These are phyloP conservation scores for Chlamydotis undulata DNA, from an alignment of 2,113 vertebrate species.

Conservation along the genomic window DNA sequence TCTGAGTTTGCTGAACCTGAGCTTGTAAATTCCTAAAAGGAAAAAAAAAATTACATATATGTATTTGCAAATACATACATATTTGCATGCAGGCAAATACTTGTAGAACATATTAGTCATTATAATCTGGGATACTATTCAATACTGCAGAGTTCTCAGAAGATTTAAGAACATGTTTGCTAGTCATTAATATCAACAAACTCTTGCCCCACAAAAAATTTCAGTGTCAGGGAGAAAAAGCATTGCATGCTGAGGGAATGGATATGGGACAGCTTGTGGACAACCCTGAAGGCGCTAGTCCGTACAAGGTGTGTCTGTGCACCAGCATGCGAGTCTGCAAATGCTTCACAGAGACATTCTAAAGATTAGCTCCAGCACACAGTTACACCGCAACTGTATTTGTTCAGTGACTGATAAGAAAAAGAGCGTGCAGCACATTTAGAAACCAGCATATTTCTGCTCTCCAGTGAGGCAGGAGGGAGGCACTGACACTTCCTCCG, in stretches of 20 bases:
- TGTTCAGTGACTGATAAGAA: neutral
- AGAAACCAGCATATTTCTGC: neutral
- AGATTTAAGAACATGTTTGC: neutral
- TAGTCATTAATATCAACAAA: neutral
- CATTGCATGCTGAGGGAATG: neutral
- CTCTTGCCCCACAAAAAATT: neutral
- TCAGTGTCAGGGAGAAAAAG: neutral
- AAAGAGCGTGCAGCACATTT: neutral
- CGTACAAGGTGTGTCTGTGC: neutral
- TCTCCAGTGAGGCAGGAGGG: neutral
- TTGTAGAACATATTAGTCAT: neutral
- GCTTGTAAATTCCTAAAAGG: slow-evolving; percentile 92
- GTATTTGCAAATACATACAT: neutral
- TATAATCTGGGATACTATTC: neutral
- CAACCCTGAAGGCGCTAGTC: neutral
- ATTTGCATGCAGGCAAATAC: neutral
- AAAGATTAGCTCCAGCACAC: neutral
- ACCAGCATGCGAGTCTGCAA: neutral
- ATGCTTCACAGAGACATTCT: neutral
- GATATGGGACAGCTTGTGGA: neutral
- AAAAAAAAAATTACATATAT: neutral
- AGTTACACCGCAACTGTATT: too few species aligned
- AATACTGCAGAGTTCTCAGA: neutral
- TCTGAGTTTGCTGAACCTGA: slow-evolving; percentile 94
- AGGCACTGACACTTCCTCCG: neutral